Evolutionary conservation across 2,888 invertebrate species (phyloP), one percentile per base, ranked within the genome.

Genomic region (Urechis unicinctus): DNA sequence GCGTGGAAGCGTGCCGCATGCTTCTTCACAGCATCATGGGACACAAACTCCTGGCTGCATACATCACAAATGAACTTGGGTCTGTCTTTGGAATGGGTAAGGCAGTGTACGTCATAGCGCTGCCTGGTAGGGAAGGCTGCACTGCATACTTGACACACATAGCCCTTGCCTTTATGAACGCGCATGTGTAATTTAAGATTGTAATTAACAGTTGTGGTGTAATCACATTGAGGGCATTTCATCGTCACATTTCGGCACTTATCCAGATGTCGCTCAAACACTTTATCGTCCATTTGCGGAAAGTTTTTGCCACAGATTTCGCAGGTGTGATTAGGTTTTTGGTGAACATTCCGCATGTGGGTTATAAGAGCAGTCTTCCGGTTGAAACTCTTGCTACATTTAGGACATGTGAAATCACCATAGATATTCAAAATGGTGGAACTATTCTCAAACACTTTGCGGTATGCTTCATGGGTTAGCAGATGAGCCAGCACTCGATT

Each of bases 121-220:
- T 48, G 51, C 22, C 47, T 45, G 3, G 58, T 50, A 2, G 61
- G 56, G 36, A 60, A 61, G 28, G 57, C 53, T 9, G 50, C 48
- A 2, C 44, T 2, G 41, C 61, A 61, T 17, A 51, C 50, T 9
- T 46, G 48, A 36, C 61, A 61, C 3, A 41, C 45, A 22, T 53
- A 53, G 17, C 59, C 61, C n/a, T 57, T 30, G n/a, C 59, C 59
- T 1, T 42, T 52, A 55, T 61, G 61, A 13, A 61, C 36, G 36
- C 55, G 56, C 43, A 53, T 49, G 43, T 61, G 61, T 21, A 49
- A 49, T 9, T 53, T 30, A 48, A 57, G 44, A 28, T 61, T 61
- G 3, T 43, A 31, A 1, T 45, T 43, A 3, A 61, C 57, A 0
- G 44, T 51, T 0, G 61, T 57, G 13, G 46, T 57, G 55, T 61